Evolutionary conservation across 2,888 invertebrate genomes (phyloP), one percentile per base, ranked within the genome.

Genomic region (Dryadula phaetusa): DNA sequence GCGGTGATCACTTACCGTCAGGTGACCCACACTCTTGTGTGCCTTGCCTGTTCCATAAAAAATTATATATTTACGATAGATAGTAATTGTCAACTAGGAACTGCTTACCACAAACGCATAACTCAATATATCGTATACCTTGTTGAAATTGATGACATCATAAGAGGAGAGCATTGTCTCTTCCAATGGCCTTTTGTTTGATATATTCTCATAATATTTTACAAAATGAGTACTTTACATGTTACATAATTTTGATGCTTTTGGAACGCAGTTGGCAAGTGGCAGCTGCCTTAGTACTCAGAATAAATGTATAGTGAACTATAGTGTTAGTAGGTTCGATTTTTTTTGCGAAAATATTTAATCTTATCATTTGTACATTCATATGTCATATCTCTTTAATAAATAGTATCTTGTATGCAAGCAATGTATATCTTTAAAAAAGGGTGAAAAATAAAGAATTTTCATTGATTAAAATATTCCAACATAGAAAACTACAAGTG

Each of bases 131-230:
- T 28, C 49, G 25, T 16, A 8, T 52, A 40, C 14, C 54, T 18
- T 54, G 12, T 54, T 37, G 20, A 54, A 54, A 54, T 37, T 14
- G 53, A 54, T 20, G 34, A 54, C 53, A 34, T 54, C 53, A 34
- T 54, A 54, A 54, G 53, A n/a, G 8, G 49, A 49, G 49, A 49
- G 18, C 53, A 14, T 37, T 34, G 53, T 14, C 16, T 34, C 53
- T 34, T 18, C 7, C 20, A 5, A 37, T 49, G 2, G n/a, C 3
- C 20, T 34, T 34, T 32, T 34, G 10, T 34, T 34, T 53, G 28
- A 53, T 16, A 34, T 18, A 34, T 54, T 22, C 14, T 14, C 14
- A 49, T 20, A 49, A 8, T 2, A 8, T 14, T 37, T 37, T 12
- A 37, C 12, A 37, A 37, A 37, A 37, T 37, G 12, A 37, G 37